A percentile compares a stretch with the other conserved stretches of the same genome.
phyloP scores from a whole-genome alignment of 2,888 invertebrate genomes.

The Poecilus cupreus region DNA sequence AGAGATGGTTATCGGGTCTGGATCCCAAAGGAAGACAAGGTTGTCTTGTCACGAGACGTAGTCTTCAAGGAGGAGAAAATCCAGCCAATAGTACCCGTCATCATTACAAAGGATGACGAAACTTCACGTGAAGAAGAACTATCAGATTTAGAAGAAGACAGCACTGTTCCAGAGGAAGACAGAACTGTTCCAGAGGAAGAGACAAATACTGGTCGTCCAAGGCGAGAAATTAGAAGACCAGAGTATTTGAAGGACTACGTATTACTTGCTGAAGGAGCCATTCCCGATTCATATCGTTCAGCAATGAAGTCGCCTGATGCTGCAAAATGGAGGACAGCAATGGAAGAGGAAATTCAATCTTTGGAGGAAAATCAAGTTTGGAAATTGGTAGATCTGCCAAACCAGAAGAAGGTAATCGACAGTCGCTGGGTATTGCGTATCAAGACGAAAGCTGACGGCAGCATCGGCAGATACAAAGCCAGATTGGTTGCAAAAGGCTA shows the following conservation, averaged over 20 bases:
- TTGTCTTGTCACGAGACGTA: conserved; percentile 50
- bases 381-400: too few relatives aligned
- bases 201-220: too few relatives aligned
- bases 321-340: not conserved
- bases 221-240: too few relatives aligned
- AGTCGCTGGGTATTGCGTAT: conserved; percentile 39
- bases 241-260: not conserved
- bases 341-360: not conserved
- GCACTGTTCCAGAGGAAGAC: too few relatives aligned
- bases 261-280: not conserved
- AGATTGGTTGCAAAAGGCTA: conserved; percentile 61
- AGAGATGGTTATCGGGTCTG: conserved; percentile 59
- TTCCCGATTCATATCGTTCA: conserved; percentile 50
- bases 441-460: conserved; percentile 60
- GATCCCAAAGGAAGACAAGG: conserved; percentile 34
- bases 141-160: too few relatives aligned
- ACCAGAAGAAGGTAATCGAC: too few relatives aligned
- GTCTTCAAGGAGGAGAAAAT: too few relatives aligned
- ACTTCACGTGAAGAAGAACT: too few relatives aligned
- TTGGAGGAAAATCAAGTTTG: conserved; percentile 1
- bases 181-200: too few relatives aligned
- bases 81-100: too few relatives aligned
- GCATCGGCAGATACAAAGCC: conserved; percentile 62
- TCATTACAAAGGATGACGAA: too few relatives aligned
- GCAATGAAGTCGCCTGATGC: conserved; percentile 23